Percentiles rank a stretch among this genome's conserved stretches.
Conservation (phyloP, 2,888 invertebrate genomes). For the Agonopterix subpropinquella region DNA sequence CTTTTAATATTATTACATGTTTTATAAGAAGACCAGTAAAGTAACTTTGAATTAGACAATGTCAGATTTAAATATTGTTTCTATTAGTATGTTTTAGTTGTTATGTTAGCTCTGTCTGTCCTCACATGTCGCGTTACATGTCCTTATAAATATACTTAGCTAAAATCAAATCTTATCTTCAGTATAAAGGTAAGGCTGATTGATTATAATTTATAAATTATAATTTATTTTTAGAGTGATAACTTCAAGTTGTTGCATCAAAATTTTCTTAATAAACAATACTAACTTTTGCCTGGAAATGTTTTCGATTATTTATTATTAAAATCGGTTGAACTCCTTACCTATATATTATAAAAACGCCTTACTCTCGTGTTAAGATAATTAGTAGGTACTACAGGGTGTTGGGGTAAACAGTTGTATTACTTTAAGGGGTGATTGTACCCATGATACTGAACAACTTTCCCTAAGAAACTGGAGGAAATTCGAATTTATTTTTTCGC, state of each 20-base stretch:
- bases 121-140: conserved; percentile 29
- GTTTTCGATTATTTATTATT: conserved; percentile 35
- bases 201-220: conserved; percentile 36
- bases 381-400: too few relatives aligned
- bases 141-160: conserved; percentile 28
- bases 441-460: too few relatives aligned
- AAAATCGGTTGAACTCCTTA: too few relatives aligned
- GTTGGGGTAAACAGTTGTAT: too few relatives aligned
- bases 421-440: too few relatives aligned
- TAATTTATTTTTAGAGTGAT: conserved; percentile 72
- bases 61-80: conserved; percentile 62
- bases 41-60: conserved; percentile 60
- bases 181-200: conserved; percentile 56
- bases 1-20: conserved; percentile 54
- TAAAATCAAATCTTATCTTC: conserved; percentile 54
- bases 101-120: conserved; percentile 57
- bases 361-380: too few relatives aligned
- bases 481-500: too few relatives aligned
- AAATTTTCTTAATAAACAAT: conserved; percentile 70
- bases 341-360: too few relatives aligned
- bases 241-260: conserved; percentile 69
- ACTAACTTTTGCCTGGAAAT: conserved; percentile 69
- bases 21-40: conserved; percentile 66
- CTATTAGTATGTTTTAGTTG: conserved; percentile 67
- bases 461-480: too few relatives aligned